Evolutionary conservation across 2,797 vertebrate genomes (phyloP).

Genomic region (Chaetophractus vellerosus): DNA sequence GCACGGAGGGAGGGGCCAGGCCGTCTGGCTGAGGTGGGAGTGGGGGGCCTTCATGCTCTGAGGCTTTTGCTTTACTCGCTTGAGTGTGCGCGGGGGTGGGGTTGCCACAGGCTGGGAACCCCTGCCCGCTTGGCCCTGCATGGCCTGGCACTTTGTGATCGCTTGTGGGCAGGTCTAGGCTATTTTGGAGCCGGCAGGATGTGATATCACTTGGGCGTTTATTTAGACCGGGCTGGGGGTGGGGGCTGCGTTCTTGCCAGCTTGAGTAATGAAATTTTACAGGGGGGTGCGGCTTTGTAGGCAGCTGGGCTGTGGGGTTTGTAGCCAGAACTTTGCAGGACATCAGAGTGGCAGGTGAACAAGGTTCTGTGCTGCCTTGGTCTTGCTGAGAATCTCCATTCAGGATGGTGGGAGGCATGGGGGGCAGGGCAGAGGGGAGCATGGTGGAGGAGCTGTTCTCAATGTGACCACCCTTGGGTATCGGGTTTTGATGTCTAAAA

Average conservation of each 20-base stretch:
- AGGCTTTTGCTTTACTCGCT: constrained; percentile 86
- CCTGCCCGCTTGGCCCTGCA: constrained; percentile 83
- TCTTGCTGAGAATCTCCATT: constrained; percentile 8
- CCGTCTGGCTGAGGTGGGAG: constrained; percentile 81
- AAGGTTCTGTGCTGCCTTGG: constrained; percentile 20
- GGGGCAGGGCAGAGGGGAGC: neutral
- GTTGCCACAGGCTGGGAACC: constrained; percentile 65
- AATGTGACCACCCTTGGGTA: neutral
- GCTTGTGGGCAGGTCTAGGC: constrained; percentile 84
- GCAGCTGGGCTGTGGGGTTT: constrained; percentile 63
- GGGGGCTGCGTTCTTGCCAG: constrained; percentile 80
- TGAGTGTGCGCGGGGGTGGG: constrained; percentile 69
- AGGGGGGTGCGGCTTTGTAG: constrained; percentile 66
- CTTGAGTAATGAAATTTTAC: constrained; percentile 84
- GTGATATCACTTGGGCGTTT: constrained; percentile 86
- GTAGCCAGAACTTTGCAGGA: constrained; percentile 67
- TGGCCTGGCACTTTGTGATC: constrained; percentile 84
- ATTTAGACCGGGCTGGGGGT: constrained; percentile 80
- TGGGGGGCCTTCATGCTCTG: constrained; percentile 69
- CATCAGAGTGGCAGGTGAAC: constrained; percentile 31
- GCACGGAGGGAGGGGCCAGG: constrained; percentile 76
- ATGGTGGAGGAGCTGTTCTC: neutral
- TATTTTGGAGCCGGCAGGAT: constrained; percentile 86
- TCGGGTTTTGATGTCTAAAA: neutral
- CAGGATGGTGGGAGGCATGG: neutral